Conservation (phyloP, 2,797 vertebrate genomes). For the Caiman crocodilus region DNA sequence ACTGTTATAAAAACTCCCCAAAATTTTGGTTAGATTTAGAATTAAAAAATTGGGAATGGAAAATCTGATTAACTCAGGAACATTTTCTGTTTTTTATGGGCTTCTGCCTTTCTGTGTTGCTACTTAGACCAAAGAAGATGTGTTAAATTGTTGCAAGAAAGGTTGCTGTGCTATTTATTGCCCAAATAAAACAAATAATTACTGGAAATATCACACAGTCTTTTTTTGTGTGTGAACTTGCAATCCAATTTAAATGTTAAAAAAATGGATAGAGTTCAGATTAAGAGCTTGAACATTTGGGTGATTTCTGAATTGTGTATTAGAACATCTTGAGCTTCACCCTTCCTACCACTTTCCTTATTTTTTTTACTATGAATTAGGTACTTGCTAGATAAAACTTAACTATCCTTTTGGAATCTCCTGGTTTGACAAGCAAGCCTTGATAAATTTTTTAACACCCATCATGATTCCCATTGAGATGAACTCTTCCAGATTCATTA, state of each 20-base stretch:
- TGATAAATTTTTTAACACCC: background rate
- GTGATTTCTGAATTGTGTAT: background rate
- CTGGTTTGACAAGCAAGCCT: accelerated
- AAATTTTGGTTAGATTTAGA: background rate
- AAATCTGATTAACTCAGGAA: background rate
- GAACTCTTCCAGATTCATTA: background rate
- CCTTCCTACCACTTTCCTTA: background rate
- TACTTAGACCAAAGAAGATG: background rate
- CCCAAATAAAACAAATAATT: background rate
- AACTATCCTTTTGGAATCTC: background rate
- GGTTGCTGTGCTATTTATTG: background rate
- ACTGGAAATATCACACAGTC: background rate
- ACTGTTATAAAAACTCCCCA: too few relatives aligned
- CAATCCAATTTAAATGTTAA: background rate
- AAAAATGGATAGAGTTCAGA: background rate
- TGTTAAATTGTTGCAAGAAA: background rate
- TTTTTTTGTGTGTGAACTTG: background rate
- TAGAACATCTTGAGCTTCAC: background rate
- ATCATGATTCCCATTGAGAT: background rate
- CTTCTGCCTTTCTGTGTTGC: background rate
- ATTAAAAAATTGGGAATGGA: background rate
- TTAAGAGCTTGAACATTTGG: background rate
- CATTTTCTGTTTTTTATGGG: background rate
- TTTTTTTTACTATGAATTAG: background rate
- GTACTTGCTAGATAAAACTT: background rate